Conservation (phyloP, 2,113 vertebrate genomes). For the Lichenostomus cassidix region DNA sequence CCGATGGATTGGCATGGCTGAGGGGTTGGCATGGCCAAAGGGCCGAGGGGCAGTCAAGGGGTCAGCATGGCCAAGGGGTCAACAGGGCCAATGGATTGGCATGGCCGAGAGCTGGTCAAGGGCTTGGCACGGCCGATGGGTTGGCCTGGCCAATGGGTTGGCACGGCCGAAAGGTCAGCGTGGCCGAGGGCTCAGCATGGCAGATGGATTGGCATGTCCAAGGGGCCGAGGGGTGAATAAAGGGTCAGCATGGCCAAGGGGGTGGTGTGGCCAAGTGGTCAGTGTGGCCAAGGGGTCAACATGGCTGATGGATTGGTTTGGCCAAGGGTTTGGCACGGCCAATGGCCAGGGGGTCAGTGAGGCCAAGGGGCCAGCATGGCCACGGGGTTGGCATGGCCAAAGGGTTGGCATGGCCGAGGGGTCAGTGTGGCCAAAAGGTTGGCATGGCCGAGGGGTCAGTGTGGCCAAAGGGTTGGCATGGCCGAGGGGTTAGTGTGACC, state of each 20-base stretch:
- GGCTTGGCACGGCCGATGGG: too few relatives aligned
- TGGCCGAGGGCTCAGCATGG: neutral
- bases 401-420: neutral
- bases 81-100: neutral
- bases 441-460: neutral
- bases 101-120: neutral
- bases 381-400: neutral
- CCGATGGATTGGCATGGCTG: neutral
- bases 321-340: neutral
- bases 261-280: neutral
- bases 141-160: too few relatives aligned
- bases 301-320: neutral
- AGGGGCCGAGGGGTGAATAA: too few relatives aligned
- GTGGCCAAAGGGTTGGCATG: neutral
- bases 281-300: neutral
- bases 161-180: too few relatives aligned
- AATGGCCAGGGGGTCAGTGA: neutral
- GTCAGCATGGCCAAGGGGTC: neutral
- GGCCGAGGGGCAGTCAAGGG: too few relatives aligned
- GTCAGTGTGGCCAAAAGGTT: neutral
- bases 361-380: neutral
- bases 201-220: rapidly evolving
- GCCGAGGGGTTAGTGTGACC: neutral
- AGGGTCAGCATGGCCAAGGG: neutral
- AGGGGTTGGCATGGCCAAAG: neutral